Evolutionary conservation across 2,888 invertebrate genomes (phyloP), one percentile per base, ranked within the genome.

Genomic region (Koerneria pararmatus): DNA sequence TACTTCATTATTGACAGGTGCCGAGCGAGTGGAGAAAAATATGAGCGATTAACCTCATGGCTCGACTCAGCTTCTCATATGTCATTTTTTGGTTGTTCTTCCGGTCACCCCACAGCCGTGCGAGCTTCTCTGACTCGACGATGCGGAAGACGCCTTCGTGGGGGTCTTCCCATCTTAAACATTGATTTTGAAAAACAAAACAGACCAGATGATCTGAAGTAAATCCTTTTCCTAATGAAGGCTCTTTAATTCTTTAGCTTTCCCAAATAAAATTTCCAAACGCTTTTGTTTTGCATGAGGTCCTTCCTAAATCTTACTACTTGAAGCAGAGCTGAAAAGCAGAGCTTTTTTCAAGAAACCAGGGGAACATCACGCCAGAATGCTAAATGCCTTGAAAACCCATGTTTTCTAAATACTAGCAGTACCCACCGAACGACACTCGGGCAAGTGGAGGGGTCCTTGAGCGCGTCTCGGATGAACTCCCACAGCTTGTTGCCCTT

Each of bases 31-130:
- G n/a, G n/a, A n/a, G n/a, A n/a, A 22, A 15, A 6, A 29, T 49
- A 11, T 19, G 31, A n/a, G 41, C 32, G 59, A 24, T 34, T n/a
- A 51, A 89, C 89, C 90, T 88, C 90, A 93, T 91, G 22, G 93
- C 93, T 71, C 93, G 86, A 84, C 91, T 92, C 80, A 93, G 88
- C 85, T 93, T 93, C 84, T 93, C 93, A 83, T 92, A 93, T 51
- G 91, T 92, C 93, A 93, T 93, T 83, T 89, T 89, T 60, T 89
- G 89, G 83, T 93, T 93, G 83, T 90, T 89, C 83, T 92, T 92
- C 84, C 90, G 86, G 70, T 89, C 88, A 3, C 92, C 92, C 93
- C 93, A 93, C 56, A 91, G 87, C 79, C 90, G 89, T 1, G 93
- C 92, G 3, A 93, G 90, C 81, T 90, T 89, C 78, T 91, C 91